Conservation (phyloP, 2,888 invertebrate species). For the Latrodectus elegans region DNA sequence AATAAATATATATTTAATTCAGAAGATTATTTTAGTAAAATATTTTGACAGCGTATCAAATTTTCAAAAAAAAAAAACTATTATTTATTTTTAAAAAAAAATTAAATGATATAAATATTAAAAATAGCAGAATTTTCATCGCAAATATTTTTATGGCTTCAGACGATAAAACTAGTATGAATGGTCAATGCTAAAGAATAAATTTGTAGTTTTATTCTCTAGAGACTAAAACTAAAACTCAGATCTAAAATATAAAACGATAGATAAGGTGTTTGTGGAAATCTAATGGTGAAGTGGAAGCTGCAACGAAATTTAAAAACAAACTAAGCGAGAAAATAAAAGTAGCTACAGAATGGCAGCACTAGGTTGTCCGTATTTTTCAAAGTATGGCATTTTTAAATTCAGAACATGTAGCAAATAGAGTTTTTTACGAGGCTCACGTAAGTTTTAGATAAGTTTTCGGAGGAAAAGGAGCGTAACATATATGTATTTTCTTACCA, state of each 20-base stretch:
- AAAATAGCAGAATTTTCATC: too few relatives aligned
- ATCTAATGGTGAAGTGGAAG: constrained; percentile 61
- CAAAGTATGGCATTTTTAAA: constrained; percentile 49
- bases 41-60: too few relatives aligned
- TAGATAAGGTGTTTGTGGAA: constrained; percentile 64
- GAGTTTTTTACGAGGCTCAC: constrained; percentile 59
- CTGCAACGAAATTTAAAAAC: constrained; percentile 50
- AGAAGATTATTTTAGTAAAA: too few relatives aligned
- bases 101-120: too few relatives aligned
- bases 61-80: too few relatives aligned
- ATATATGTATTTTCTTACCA: constrained; percentile 7
- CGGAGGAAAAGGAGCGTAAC: constrained; percentile 23
- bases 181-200: too few relatives aligned
- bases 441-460: constrained; percentile 65
- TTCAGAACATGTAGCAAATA: constrained; percentile 47
- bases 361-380: constrained; percentile 43
- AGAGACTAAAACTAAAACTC: not conserved
- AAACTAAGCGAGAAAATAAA: constrained; percentile 31
- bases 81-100: too few relatives aligned
- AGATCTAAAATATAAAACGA: constrained; percentile 24
- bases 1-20: too few relatives aligned
- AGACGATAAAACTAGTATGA: too few relatives aligned
- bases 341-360: constrained; percentile 6
- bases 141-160: too few relatives aligned
- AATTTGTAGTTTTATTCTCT: too few relatives aligned